Evolutionary conservation across 2,888 invertebrate species (phyloP).

Genomic region (Entomobrya proxima): DNA sequence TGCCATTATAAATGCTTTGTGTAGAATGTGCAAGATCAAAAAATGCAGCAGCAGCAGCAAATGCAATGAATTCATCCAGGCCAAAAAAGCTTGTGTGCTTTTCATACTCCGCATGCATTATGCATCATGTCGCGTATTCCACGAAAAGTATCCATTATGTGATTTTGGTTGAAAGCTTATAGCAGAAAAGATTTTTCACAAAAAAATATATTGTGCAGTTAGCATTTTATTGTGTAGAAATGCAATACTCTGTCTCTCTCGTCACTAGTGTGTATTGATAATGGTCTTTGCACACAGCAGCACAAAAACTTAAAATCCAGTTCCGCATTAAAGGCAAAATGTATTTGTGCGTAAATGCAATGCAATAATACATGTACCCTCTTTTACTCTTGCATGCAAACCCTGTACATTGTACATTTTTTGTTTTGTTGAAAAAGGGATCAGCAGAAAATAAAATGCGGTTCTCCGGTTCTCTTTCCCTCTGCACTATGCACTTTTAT

Average conservation of each 20-base stretch:
- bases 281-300: neutral
- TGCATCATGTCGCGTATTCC: neutral
- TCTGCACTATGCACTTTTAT: constrained; percentile 38
- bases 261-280: too few relatives aligned
- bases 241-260: too few relatives aligned
- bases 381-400: neutral
- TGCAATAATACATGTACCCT: neutral
- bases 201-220: neutral
- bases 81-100: too few relatives aligned
- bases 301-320: constrained; percentile 5
- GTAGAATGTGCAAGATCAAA: too few relatives aligned
- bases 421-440: constrained; percentile 16
- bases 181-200: constrained; percentile 32
- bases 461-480: neutral
- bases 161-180: neutral
- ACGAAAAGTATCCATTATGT: neutral
- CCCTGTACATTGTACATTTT: neutral
- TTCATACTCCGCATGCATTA: neutral
- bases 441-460: constrained; percentile 34
- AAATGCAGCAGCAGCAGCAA: too few relatives aligned
- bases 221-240: neutral
- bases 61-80: too few relatives aligned
- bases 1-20: neutral
- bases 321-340: neutral
- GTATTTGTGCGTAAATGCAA: too few relatives aligned